Percentiles rank a stretch among this genome's conserved stretches.
Evolutionary conservation across 2,113 vertebrate genomes (phyloP).

Genomic region (Romanogobio albipinnatus): DNA sequence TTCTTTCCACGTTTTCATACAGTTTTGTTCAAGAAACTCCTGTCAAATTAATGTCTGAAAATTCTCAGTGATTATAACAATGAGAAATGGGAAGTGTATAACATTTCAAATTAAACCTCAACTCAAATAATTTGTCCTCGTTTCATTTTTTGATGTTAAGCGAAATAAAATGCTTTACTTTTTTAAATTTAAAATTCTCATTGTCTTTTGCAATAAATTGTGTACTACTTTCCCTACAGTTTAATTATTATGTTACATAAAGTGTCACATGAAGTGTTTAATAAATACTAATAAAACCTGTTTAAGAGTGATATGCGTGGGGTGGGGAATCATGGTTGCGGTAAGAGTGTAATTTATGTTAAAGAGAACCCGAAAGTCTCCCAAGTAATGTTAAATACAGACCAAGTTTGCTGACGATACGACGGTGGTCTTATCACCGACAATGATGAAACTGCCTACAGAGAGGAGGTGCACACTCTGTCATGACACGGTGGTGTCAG

Average conservation of each 20-base stretch:
- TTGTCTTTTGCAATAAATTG: neutral
- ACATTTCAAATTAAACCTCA: conserved; percentile 54
- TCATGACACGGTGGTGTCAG: no score
- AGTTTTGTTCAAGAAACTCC: neutral
- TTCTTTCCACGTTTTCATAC: neutral
- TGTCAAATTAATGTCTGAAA: conserved; percentile 34
- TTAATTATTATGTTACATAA: neutral
- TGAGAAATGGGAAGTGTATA: conserved; percentile 23
- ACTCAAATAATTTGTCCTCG: neutral
- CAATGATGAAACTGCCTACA: no score
- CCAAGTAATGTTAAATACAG: neutral
- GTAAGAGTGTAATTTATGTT: neutral
- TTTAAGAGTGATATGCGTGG: no score
- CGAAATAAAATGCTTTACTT: conserved; percentile 7
- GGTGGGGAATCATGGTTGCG: no score
- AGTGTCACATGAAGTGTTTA: neutral
- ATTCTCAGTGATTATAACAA: conserved; percentile 36
- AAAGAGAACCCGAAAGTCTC: neutral
- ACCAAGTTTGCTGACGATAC: no score
- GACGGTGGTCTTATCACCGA: no score
- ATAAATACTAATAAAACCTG: neutral
- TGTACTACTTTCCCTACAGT: neutral
- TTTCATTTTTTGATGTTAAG: conserved; percentile 11
- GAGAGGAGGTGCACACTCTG: no score
- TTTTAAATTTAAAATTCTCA: neutral